These are phyloP conservation scores for Hybos culiciformis DNA, from an alignment of 2,888 invertebrate genomes.

Conservation along the genomic window DNA sequence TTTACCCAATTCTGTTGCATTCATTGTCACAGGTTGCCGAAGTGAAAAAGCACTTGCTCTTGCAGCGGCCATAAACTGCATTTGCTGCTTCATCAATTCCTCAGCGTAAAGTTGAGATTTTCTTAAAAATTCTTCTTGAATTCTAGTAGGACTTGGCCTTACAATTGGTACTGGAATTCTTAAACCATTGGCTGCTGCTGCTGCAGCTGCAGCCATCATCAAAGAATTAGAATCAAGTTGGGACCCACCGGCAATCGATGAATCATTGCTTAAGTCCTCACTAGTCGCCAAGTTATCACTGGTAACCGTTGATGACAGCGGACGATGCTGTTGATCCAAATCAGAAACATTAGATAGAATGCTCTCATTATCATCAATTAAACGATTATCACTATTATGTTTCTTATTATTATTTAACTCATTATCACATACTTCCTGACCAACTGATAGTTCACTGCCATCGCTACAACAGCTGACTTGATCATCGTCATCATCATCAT, in stretches of 20 bases:
- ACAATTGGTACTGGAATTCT: slow-evolving; percentile 19
- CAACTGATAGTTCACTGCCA: slow-evolving; percentile 69
- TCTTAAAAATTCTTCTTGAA: slow-evolving; percentile 34
- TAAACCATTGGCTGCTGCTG: slow-evolving; percentile 12
- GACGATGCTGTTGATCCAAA: slow-evolving; percentile 5
- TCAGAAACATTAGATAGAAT: slow-evolving; percentile 11
- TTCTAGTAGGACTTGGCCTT: slow-evolving; percentile 22
- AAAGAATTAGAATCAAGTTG: slow-evolving; percentile 12
- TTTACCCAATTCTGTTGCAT: slow-evolving; percentile 6
- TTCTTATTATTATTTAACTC: slow-evolving; percentile 6
- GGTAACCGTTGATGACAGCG: neutral
- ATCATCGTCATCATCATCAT: slow-evolving; percentile 21
- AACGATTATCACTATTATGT: neutral
- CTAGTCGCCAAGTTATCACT: slow-evolving; percentile 5
- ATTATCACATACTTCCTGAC: slow-evolving; percentile 43
- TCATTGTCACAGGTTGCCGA: slow-evolving; percentile 14
- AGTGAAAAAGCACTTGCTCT: slow-evolving; percentile 29
- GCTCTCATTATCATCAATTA: slow-evolving; percentile 13
- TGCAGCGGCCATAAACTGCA: slow-evolving; percentile 36
- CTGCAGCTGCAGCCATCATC: slow-evolving; percentile 14
- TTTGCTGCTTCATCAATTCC: slow-evolving; percentile 36
- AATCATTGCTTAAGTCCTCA: slow-evolving; percentile 12
- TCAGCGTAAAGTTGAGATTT: slow-evolving; percentile 36
- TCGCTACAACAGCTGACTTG: slow-evolving; percentile 57
- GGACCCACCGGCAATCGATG: slow-evolving; percentile 9